A percentile compares a stretch with the other conserved stretches of the same genome.
Evolutionary conservation across 2,888 invertebrate species (phyloP).

Genomic region (Saturnia japonica): DNA sequence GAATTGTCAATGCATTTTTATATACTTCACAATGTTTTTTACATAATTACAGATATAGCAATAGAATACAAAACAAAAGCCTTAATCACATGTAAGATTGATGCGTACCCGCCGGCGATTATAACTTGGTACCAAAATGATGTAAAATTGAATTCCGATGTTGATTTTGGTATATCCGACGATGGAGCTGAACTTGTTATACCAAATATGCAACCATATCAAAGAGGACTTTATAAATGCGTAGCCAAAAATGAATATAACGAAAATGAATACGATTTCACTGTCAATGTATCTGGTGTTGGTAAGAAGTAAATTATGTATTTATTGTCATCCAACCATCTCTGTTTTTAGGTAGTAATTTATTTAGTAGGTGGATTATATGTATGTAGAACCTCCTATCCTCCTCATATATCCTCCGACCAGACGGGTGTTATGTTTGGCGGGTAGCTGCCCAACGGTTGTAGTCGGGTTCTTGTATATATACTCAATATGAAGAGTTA

Average conservation of each 20-base stretch:
- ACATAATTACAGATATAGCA: constrained; percentile 33
- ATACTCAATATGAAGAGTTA: too few relatives aligned
- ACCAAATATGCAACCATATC: constrained; percentile 38
- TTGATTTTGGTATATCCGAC: constrained; percentile 34
- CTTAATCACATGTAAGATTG: constrained; percentile 40
- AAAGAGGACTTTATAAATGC: constrained; percentile 43
- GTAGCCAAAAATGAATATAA: constrained; percentile 38
- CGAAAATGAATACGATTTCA: constrained; percentile 32
- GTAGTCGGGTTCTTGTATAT: too few relatives aligned
- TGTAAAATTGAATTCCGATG: constrained; percentile 27
- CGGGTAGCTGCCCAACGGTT: too few relatives aligned
- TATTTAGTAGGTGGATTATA: neutral
- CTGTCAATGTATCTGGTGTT: constrained; percentile 40
- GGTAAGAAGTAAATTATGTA: constrained; percentile 31
- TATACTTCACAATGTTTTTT: neutral
- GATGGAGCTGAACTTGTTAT: constrained; percentile 42
- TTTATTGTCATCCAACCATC: neutral
- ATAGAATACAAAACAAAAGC: constrained; percentile 40
- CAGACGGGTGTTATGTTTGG: too few relatives aligned
- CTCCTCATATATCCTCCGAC: too few relatives aligned
- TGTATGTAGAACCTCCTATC: too few relatives aligned
- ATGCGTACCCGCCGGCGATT: constrained; percentile 45
- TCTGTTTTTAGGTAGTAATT: too few relatives aligned
- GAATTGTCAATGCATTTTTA: too few relatives aligned
- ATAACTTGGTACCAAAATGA: constrained; percentile 46